Evolutionary conservation across 2,888 invertebrate genomes (phyloP).

Genomic region (Pristionchus arcanus): DNA sequence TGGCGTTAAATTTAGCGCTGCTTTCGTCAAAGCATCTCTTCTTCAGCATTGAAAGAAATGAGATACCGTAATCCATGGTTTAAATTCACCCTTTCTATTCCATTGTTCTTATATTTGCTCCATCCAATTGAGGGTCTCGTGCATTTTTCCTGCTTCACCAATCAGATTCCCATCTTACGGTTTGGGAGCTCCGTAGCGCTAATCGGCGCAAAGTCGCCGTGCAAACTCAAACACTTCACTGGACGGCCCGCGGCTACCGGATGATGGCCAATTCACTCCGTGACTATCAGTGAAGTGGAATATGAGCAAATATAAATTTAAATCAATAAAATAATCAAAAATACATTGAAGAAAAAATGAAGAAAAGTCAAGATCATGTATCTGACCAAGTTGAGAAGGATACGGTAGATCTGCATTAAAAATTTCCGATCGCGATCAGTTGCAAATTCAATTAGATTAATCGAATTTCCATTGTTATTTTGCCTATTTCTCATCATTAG

Average conservation of each 20-base stretch:
- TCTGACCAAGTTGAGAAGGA: background rate
- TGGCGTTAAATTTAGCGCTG: background rate
- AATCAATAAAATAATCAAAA: background rate
- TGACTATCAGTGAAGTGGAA: background rate
- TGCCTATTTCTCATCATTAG: background rate
- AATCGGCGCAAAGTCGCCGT: conserved; percentile 18
- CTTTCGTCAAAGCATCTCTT: too few species aligned
- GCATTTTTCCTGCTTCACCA: conserved; percentile 14
- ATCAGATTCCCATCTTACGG: conserved; percentile 29
- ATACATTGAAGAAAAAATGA: background rate
- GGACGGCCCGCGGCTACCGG: conserved; percentile 20
- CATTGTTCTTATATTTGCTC: conserved; percentile 24
- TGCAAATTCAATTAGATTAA: background rate
- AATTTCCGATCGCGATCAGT: background rate
- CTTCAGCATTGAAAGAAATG: background rate
- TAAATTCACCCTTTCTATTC: background rate
- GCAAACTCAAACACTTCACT: conserved; percentile 16
- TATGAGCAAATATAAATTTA: background rate
- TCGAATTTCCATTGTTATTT: background rate
- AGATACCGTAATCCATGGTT: background rate
- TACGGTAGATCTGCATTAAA: background rate
- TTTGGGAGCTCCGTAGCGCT: conserved; percentile 16
- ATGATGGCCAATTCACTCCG: conserved; percentile 4
- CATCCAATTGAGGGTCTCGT: conserved; percentile 18
- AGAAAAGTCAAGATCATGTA: background rate